These are phyloP conservation scores for Smutsia temminckii DNA, from an alignment of 2,797 vertebrate genomes.

Conservation along the genomic window DNA sequence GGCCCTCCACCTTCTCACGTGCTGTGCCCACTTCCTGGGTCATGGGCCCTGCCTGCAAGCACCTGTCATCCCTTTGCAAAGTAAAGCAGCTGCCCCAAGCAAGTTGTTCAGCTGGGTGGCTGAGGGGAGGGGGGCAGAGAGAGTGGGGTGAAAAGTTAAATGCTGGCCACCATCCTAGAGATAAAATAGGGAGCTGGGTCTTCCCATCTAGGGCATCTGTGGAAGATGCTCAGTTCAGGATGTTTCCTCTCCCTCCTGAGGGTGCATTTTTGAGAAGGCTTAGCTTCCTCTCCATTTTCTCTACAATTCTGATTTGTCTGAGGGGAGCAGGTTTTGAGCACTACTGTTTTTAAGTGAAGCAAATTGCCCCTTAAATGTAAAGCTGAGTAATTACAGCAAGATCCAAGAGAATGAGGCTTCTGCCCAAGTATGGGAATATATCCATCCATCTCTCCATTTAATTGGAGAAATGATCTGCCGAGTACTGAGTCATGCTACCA, in stretches of 20 bases:
- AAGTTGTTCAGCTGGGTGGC: not conserved
- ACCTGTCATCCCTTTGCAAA: not conserved
- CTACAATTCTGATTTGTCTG: not conserved
- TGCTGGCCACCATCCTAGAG: not conserved
- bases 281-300: constrained; percentile 37
- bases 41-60: not conserved
- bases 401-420: constrained; percentile 59
- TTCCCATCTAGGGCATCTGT: constrained; percentile 16
- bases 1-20: not conserved
- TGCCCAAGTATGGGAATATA: constrained; percentile 74
- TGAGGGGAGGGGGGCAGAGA: not conserved
- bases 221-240: constrained; percentile 24
- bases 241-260: not conserved
- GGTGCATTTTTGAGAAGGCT: not conserved
- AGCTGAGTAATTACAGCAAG: constrained; percentile 60
- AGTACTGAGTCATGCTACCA: constrained; percentile 69
- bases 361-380: constrained; percentile 53
- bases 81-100: not conserved
- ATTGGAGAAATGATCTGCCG: constrained; percentile 66
- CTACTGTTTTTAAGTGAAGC: constrained; percentile 31
- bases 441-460: constrained; percentile 61
- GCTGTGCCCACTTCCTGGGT: not conserved
- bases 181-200: not conserved
- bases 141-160: constrained; percentile 6
- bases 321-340: not conserved